These are phyloP conservation scores for Eretmochelys imbricata DNA, from an alignment of 2,113 vertebrate species.

Conservation along the genomic window DNA sequence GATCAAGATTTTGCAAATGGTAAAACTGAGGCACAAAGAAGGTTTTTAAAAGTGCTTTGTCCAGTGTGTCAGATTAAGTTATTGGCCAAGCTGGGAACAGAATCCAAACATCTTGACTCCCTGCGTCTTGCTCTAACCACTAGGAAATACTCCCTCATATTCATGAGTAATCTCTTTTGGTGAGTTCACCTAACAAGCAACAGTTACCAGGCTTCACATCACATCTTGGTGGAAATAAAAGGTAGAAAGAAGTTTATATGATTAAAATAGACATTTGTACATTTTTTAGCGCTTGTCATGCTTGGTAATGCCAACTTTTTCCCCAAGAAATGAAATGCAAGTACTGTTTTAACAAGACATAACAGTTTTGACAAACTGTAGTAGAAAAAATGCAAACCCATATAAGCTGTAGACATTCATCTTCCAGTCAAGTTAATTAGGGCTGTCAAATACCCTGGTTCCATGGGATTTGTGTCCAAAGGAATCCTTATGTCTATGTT, in stretches of 20 bases:
- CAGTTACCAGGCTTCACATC: neutral
- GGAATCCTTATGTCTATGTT: conserved; percentile 31
- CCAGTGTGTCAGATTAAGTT: neutral
- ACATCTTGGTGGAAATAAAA: neutral
- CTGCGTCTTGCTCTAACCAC: neutral
- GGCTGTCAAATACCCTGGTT: conserved; percentile 44
- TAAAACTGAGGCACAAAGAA: neutral
- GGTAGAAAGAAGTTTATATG: neutral
- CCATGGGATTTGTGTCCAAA: conserved; percentile 12
- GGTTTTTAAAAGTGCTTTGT: neutral
- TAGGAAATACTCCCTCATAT: neutral
- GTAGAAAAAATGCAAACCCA: conserved; percentile 28
- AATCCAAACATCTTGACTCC: neutral
- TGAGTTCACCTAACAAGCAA: neutral
- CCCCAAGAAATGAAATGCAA: conserved; percentile 5
- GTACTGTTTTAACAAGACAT: neutral
- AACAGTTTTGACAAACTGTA: conserved; percentile 57
- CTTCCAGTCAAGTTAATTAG: conserved; percentile 62
- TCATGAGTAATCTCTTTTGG: accelerated
- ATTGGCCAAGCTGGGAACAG: neutral
- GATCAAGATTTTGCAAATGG: neutral
- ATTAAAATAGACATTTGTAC: neutral
- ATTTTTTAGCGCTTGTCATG: neutral
- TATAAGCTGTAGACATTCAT: conserved; percentile 40
- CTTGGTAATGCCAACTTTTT: neutral